Evolutionary conservation across 2,797 vertebrate genomes (phyloP), one percentile per base, ranked within the genome.

Genomic region (Acrossocheilus fasciatus): DNA sequence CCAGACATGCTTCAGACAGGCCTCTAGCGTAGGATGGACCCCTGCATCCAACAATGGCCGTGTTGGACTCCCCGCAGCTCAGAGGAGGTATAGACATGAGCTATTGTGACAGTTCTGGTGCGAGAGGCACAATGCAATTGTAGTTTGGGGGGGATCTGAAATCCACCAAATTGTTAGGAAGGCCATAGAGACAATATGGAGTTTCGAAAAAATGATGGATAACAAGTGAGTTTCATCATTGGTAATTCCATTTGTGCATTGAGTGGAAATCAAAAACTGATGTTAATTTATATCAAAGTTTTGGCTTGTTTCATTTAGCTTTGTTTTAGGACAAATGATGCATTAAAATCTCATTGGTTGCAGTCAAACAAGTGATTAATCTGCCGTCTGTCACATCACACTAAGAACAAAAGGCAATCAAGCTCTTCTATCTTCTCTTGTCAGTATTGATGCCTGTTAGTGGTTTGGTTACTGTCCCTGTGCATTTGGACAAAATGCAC

Each of bases 71-170:
- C 95, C 94, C 92, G 94, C 90, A 91, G 94, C 91, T 95, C 90
- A 89, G 87, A 93, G 92, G 92, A 94, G 93, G 91, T 91, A 91
- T 91, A 94, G 95, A 96, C 95, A 91, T 95, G 95, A 96, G 91
- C 93, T 93, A 91, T 95, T 95, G 94, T 96, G 96, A 96, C 96
- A 96, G 95, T 95, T 95, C 92, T 95, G 92, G 94, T 94, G 93
- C 93, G 93, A 91, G 91, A 30, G 26, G 94, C 94, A 96, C 95
- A 96, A 95, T 95, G 89, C 79, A 47, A 50, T 57, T 52, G 78
- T 50, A 52, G 75, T 84, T 75, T 64, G 23, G 80, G 83, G 66
- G 66, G 69, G 83, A 81, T 78, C 82, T 68, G 23, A 83, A 43
- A 81, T 86, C 47, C 79, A 77, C 75, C 72, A 82, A 69, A 81